A percentile compares a stretch with the other conserved stretches of the same genome.
phyloP scores from a whole-genome alignment of 2,888 invertebrate genomes.

The Drosophila rubida region DNA sequence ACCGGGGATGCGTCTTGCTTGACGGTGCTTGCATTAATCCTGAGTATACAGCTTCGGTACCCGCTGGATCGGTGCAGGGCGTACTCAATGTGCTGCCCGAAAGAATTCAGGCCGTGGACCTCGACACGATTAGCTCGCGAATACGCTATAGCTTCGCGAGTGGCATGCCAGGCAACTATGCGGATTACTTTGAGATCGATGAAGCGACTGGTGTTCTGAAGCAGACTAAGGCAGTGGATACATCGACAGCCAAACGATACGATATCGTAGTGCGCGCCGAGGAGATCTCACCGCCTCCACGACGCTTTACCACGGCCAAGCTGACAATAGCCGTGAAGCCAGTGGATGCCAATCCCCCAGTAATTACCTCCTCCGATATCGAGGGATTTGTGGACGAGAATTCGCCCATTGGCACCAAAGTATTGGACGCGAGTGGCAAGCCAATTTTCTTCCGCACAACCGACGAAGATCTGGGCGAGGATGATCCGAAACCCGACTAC shows the following conservation, averaged over 20 bases:
- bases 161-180: slow-evolving; percentile 91
- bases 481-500: slow-evolving; percentile 92
- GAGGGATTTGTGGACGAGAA: slow-evolving; percentile 94
- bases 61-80: slow-evolving; percentile 91
- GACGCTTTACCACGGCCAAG: slow-evolving; percentile 93
- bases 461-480: slow-evolving; percentile 93
- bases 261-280: slow-evolving; percentile 94
- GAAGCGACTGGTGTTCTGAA: slow-evolving; percentile 91
- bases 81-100: slow-evolving; percentile 93
- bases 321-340: slow-evolving; percentile 92
- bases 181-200: slow-evolving; percentile 93
- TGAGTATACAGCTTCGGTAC: slow-evolving; percentile 93
- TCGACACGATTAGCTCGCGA: slow-evolving; percentile 94
- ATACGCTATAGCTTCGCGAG: slow-evolving; percentile 93
- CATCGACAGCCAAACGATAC: slow-evolving; percentile 91
- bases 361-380: slow-evolving; percentile 89
- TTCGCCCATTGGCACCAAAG: slow-evolving; percentile 92
- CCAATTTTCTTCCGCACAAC: slow-evolving; percentile 91
- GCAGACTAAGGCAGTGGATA: slow-evolving; percentile 92
- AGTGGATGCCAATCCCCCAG: slow-evolving; percentile 94
- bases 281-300: slow-evolving; percentile 92
- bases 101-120: slow-evolving; percentile 95
- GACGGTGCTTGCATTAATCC: slow-evolving; percentile 95
- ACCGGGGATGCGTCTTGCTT: slow-evolving; percentile 92
- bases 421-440: slow-evolving; percentile 88